phyloP scores from a whole-genome alignment of 2,797 vertebrate genomes.

The Xenentodon cancila region DNA sequence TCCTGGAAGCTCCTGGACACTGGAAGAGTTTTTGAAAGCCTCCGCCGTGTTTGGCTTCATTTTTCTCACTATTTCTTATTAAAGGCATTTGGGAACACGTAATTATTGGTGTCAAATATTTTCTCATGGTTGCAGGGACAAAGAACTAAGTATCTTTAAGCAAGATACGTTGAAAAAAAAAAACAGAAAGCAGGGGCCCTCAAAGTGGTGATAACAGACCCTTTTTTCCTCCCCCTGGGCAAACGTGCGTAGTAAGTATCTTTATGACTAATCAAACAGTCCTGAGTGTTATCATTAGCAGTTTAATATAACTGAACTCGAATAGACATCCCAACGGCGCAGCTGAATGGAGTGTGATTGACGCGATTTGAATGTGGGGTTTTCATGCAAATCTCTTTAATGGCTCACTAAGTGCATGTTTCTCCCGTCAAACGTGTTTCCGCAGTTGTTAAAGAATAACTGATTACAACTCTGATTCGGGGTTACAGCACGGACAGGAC shows the following conservation, averaged over 20 bases:
- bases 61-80: too few relatives aligned
- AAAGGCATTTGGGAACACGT: too few relatives aligned
- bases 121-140: too few relatives aligned
- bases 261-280: slow-evolving; percentile 34
- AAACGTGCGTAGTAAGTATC: not conserved
- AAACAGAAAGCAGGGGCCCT: too few relatives aligned
- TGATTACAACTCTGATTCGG: slow-evolving; percentile 29
- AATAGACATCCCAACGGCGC: slow-evolving; percentile 5
- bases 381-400: slow-evolving; percentile 39
- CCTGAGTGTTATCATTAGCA: slow-evolving; percentile 28
- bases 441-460: slow-evolving; percentile 55
- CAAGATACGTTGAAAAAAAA: too few relatives aligned
- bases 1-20: too few relatives aligned
- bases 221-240: not conserved
- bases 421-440: slow-evolving; percentile 19
- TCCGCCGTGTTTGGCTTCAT: too few relatives aligned
- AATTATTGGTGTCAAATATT: too few relatives aligned
- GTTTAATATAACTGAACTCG: slow-evolving; percentile 1
- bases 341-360: slow-evolving; percentile 45
- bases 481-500: slow-evolving; percentile 9
- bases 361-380: slow-evolving; percentile 54
- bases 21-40: too few relatives aligned
- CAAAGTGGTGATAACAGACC: too few relatives aligned
- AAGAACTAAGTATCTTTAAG: too few relatives aligned
- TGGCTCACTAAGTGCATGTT: slow-evolving; percentile 12